phyloP scores from a whole-genome alignment of 2,113 vertebrate species.

The Mesitornis unicolor region DNA sequence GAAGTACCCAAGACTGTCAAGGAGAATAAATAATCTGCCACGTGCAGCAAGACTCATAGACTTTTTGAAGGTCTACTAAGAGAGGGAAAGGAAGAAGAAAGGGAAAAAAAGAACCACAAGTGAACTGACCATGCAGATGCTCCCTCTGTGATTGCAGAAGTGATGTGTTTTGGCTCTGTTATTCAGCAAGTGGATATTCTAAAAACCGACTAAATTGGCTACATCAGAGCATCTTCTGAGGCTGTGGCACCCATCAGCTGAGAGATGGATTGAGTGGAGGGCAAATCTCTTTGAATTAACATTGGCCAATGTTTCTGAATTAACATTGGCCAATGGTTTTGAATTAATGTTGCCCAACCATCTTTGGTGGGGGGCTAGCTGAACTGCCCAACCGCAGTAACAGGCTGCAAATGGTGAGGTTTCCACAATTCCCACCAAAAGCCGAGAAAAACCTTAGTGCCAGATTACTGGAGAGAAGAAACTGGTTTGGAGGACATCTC shows the following conservation, averaged over 20 bases:
- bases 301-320: background rate
- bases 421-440: background rate
- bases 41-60: fast-evolving
- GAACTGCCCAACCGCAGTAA: fast-evolving
- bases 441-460: background rate
- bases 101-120: no score
- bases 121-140: background rate
- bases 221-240: background rate
- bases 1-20: background rate
- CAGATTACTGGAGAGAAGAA: background rate
- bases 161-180: background rate
- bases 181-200: background rate
- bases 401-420: fast-evolving
- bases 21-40: background rate
- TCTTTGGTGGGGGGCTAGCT: fast-evolving
- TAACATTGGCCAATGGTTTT: background rate
- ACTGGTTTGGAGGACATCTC: background rate
- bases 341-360: background rate
- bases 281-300: background rate
- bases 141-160: background rate
- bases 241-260: background rate
- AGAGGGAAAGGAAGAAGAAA: background rate
- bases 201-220: background rate
- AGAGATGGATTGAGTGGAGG: background rate
- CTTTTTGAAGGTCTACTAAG: no score